phyloP scores from a whole-genome alignment of 1,140 invertebrate species.

The Antheraea pernyi region DNA sequence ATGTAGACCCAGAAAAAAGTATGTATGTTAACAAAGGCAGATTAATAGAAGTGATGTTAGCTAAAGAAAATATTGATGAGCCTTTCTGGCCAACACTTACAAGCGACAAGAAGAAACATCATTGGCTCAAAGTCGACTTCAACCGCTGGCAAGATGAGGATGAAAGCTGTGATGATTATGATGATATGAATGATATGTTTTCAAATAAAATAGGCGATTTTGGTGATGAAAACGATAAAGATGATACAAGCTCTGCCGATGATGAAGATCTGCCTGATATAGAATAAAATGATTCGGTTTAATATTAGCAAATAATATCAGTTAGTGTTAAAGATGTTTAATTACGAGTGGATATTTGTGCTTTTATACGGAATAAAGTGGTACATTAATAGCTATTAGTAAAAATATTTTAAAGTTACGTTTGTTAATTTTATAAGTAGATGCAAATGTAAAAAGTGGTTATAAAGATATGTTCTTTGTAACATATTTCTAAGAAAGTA shows the following conservation, averaged over 20 bases:
- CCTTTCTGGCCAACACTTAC: slow-evolving; percentile 94
- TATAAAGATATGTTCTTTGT: background rate
- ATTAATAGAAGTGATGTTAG: slow-evolving; percentile 88
- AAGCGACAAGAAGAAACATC: slow-evolving; percentile 93
- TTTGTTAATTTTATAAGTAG: slow-evolving; percentile 3
- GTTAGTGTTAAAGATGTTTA: slow-evolving; percentile 26
- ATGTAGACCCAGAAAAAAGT: slow-evolving; percentile 90
- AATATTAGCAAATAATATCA: slow-evolving; percentile 26
- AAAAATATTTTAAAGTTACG: slow-evolving; percentile 7
- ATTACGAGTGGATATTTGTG: slow-evolving; percentile 21
- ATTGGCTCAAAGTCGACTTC: slow-evolving; percentile 98
- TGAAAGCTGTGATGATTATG: slow-evolving; percentile 59
- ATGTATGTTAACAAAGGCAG: slow-evolving; percentile 84
- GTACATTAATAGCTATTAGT: slow-evolving; percentile 17
- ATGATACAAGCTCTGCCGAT: slow-evolving; percentile 59
- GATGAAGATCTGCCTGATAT: slow-evolving; percentile 65
- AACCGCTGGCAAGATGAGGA: slow-evolving; percentile 98
- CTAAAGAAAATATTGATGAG: slow-evolving; percentile 85
- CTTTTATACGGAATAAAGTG: slow-evolving; percentile 31
- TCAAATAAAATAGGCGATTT: slow-evolving; percentile 46
- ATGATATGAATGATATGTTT: slow-evolving; percentile 57
- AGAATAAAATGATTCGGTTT: slow-evolving; percentile 39
- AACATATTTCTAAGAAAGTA: background rate
- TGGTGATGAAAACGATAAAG: slow-evolving; percentile 52
- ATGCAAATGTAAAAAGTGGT: background rate